Conservation (phyloP, 2,113 vertebrate species). For the Irena cyanogastra region DNA sequence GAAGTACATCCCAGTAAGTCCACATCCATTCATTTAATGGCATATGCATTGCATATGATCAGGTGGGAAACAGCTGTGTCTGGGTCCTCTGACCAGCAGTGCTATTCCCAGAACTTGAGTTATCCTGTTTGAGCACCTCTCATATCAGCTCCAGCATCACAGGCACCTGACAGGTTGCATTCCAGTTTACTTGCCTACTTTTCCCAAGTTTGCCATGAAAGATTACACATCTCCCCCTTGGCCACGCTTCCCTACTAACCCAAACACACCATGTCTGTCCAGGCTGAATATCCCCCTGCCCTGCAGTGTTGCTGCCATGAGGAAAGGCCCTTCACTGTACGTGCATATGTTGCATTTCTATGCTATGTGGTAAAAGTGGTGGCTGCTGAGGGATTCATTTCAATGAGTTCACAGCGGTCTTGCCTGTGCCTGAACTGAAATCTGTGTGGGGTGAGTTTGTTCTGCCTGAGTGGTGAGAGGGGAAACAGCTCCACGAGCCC, state of each 20-base stretch:
- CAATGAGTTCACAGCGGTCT: not conserved
- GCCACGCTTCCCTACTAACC: not conserved
- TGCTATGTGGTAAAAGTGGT: not conserved
- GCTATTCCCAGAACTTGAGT: not conserved
- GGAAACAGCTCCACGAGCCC: not conserved
- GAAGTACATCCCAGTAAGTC: not conserved
- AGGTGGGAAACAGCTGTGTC: not conserved
- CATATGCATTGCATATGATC: not conserved
- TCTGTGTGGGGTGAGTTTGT: not conserved
- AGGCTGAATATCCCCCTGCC: not conserved
- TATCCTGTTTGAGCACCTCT: not conserved
- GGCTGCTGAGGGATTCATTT: not conserved
- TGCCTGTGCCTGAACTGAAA: not conserved
- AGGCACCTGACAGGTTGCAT: not conserved
- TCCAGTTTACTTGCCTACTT: not conserved
- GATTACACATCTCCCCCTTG: not conserved
- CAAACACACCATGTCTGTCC: not conserved
- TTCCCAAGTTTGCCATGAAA: not conserved
- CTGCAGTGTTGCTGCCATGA: not conserved
- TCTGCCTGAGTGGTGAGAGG: not conserved
- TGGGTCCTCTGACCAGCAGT: not conserved
- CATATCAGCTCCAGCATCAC: not conserved
- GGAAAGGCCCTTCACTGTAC: not conserved
- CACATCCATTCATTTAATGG: not conserved
- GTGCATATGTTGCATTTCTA: not conserved